Evolutionary conservation across 2,113 vertebrate genomes (phyloP), one percentile per base, ranked within the genome.

Genomic region (Plotosus lineatus): DNA sequence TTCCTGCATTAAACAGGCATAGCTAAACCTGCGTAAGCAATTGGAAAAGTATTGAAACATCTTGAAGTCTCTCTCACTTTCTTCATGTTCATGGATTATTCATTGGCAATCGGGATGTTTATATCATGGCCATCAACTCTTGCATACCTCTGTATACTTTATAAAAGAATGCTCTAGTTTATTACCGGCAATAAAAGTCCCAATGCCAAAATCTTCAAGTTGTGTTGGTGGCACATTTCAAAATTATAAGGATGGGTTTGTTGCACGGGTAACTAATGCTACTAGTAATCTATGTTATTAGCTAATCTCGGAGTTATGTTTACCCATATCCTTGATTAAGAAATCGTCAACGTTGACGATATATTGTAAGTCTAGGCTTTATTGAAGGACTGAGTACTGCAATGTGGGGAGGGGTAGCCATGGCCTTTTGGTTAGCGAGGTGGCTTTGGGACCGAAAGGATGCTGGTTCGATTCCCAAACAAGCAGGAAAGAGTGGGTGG

Each of bases 21-120:
- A 76, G 26, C 63, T 66, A 84, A 82, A 82, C 33, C 65, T 84
- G 23, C 42, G 75, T 53, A 84, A 81, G 78, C 46, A 61, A 76
- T 14, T 76, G 77, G 73, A 85, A 65, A 58, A 80, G 50, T 55
- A 77, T 58, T 65, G 23, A 44, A 36, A 33, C 19, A 26, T 33
- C 31, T 46, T 44, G 51, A 58, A 31, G 63, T 66, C 58, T 56
- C 17, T 31, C 14, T 51, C 55, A n/a, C 14, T 55, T 11, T n/a
- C 55, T 60, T 46, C 50, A 38, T 78, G 28, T 74, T 31, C 61
- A 79, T 65, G 40, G 38, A 23, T 73, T 80, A 50, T 77, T 38
- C 19, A 66, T 51, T 65, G n/a, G 69, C 75, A 77, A 42, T 0
- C 38, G 21, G 66, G 61, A 66, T 36, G 31, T 53, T 55, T 58